Percentiles rank a stretch among this genome's conserved stretches.
phyloP scores from a whole-genome alignment of 2,797 vertebrate genomes.

The Hoplostethus mediterraneus region DNA sequence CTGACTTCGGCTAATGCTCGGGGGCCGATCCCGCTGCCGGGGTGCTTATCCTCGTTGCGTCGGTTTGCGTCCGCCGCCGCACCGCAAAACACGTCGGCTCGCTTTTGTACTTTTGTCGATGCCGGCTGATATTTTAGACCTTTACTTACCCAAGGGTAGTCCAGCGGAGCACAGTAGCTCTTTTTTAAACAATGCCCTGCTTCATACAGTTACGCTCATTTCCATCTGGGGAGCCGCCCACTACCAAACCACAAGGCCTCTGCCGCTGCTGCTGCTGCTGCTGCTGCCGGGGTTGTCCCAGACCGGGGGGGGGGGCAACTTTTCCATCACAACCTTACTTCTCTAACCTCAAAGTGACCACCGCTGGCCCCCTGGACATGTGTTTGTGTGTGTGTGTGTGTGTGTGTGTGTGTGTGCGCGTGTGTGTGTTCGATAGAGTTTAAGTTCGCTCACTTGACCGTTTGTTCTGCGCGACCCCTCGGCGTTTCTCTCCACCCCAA shows the following conservation, averaged over 20 bases:
- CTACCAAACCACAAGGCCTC: slow-evolving; percentile 32
- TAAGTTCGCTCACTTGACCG: slow-evolving; percentile 61
- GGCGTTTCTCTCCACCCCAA: slow-evolving; percentile 65
- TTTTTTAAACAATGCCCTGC: slow-evolving; percentile 40
- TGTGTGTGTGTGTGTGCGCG: slow-evolving; percentile 28
- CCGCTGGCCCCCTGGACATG: slow-evolving; percentile 32
- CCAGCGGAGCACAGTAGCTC: slow-evolving; percentile 17
- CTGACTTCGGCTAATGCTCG: slow-evolving; percentile 92
- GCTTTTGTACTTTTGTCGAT: slow-evolving; percentile 48
- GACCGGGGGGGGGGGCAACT: slow-evolving; percentile 23
- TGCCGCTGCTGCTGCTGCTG: not conserved
- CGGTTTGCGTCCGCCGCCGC: slow-evolving; percentile 61
- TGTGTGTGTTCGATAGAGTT: slow-evolving; percentile 56
- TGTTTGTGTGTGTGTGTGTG: slow-evolving; percentile 12
- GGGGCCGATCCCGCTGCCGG: slow-evolving; percentile 85
- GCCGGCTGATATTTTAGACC: slow-evolving; percentile 53
- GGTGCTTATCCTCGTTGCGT: slow-evolving; percentile 59
- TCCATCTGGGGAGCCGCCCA: slow-evolving; percentile 42
- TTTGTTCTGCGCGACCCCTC: slow-evolving; percentile 75
- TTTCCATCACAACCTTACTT: slow-evolving; percentile 47
- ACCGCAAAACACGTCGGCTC: slow-evolving; percentile 38
- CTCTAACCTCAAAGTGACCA: slow-evolving; percentile 57
- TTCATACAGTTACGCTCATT: slow-evolving; percentile 30
- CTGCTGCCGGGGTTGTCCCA: slow-evolving; percentile 14
- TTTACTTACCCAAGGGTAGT: slow-evolving; percentile 25